These are phyloP conservation scores for Andrena marginata DNA, from an alignment of 2,888 invertebrate genomes.

Conservation along the genomic window DNA sequence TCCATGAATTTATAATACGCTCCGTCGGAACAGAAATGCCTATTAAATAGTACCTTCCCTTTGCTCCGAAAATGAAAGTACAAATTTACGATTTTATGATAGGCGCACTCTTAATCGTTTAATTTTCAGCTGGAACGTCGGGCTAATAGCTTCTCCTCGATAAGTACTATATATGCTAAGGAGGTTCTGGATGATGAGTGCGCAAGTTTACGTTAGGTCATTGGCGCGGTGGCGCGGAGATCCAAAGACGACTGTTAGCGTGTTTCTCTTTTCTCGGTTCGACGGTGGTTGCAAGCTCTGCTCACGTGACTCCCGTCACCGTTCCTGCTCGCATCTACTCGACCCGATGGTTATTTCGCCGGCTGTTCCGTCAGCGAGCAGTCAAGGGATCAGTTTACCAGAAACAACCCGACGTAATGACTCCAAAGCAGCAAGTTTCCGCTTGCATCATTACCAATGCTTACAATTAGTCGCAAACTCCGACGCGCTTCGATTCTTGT, in stretches of 20 bases:
- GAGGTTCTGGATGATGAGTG: no score
- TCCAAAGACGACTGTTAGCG: background rate
- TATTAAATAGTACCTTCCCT: background rate
- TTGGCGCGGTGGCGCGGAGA: no score
- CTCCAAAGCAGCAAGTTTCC: slow-evolving; percentile 44
- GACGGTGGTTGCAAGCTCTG: no score
- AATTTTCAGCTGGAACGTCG: no score
- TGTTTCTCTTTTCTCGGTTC: background rate
- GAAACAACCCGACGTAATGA: slow-evolving; percentile 35
- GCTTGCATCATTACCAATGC: slow-evolving; percentile 42
- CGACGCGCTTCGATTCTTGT: slow-evolving; percentile 41
- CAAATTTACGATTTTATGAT: background rate
- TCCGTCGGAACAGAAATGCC: background rate
- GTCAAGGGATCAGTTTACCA: slow-evolving; percentile 25
- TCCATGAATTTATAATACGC: slow-evolving; percentile 19
- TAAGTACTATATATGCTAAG: no score
- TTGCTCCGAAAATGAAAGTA: background rate
- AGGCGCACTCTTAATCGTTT: no score
- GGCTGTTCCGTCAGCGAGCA: background rate
- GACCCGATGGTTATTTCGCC: slow-evolving; percentile 7
- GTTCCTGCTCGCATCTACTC: background rate
- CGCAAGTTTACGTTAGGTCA: no score
- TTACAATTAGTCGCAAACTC: slow-evolving; percentile 47
- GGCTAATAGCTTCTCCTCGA: no score
- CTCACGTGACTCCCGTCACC: background rate